phyloP scores from a whole-genome alignment of 53 echinoderm and acorn worm species.

The Henricia sp. region DNA sequence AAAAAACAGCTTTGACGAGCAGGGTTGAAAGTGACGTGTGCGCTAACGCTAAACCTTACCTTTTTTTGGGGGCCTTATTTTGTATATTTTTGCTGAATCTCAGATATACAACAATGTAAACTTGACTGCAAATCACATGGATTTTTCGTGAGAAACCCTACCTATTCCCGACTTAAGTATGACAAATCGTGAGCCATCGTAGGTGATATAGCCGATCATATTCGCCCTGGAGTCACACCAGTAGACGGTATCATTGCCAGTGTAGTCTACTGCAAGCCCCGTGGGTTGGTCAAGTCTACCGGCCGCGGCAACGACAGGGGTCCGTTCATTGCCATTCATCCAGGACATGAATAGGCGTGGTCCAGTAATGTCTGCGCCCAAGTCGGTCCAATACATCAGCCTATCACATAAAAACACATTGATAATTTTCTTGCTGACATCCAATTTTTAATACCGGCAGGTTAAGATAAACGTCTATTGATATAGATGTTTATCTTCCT shows the following conservation, averaged over 20 bases:
- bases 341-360: conserved; percentile 79
- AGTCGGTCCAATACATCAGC: conserved; percentile 87
- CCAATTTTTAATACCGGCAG: no score
- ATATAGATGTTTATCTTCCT: no score
- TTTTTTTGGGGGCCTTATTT: no score
- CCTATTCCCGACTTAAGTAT: not conserved
- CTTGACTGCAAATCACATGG: not conserved
- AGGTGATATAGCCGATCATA: conserved; percentile 80
- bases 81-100: no score
- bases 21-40: no score
- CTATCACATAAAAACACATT: no score
- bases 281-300: conserved; percentile 73
- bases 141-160: not conserved
- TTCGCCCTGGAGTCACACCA: conserved; percentile 76
- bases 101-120: no score
- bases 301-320: not conserved
- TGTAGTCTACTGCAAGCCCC: conserved; percentile 86
- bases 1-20: no score
- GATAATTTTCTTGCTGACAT: no score
- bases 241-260: conserved; percentile 72
- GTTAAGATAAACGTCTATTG: no score
- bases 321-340: conserved; percentile 83
- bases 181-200: conserved; percentile 68
- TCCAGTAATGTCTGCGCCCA: conserved; percentile 35
- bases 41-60: not conserved